A percentile compares a stretch with the other conserved stretches of the same genome.
Conservation (phyloP, 1,140 invertebrate genomes). For the Drosophila pallidifrons region DNA sequence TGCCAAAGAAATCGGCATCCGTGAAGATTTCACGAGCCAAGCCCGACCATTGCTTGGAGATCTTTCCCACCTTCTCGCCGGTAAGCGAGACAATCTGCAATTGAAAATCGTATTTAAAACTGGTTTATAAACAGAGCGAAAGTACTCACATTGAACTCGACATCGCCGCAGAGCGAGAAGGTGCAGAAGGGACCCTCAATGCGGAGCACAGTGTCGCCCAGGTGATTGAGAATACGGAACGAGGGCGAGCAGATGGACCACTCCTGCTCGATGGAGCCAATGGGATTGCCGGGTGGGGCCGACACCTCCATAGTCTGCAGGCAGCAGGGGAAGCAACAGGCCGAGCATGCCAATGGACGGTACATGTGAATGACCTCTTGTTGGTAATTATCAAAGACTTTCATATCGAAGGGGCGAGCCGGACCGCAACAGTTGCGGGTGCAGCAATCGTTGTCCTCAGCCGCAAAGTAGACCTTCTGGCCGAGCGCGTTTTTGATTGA, state of each 20-base stretch:
- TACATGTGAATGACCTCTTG: conserved; percentile 92
- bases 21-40: conserved; percentile 90
- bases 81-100: conserved; percentile 88
- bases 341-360: conserved; percentile 91
- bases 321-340: conserved; percentile 94
- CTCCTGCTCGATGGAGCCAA: conserved; percentile 93
- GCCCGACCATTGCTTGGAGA: conserved; percentile 92
- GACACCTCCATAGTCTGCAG: conserved; percentile 93
- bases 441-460: conserved; percentile 93
- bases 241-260: conserved; percentile 93
- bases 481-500: conserved; percentile 91
- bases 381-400: conserved; percentile 91
- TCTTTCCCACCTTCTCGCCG: conserved; percentile 89
- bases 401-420: conserved; percentile 93
- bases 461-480: conserved; percentile 93
- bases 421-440: conserved; percentile 92
- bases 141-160: conserved; percentile 88
- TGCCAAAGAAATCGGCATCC: conserved; percentile 91
- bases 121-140: not conserved
- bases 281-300: conserved; percentile 89
- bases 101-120: not conserved
- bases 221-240: conserved; percentile 92
- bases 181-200: conserved; percentile 95
- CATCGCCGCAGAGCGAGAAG: conserved; percentile 92
- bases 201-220: conserved; percentile 90